Base-by-base conservation (phyloP, 30 jellyfish, hydroid and myxozoan genomes). In the Catostylus mosaicus region DNA sequence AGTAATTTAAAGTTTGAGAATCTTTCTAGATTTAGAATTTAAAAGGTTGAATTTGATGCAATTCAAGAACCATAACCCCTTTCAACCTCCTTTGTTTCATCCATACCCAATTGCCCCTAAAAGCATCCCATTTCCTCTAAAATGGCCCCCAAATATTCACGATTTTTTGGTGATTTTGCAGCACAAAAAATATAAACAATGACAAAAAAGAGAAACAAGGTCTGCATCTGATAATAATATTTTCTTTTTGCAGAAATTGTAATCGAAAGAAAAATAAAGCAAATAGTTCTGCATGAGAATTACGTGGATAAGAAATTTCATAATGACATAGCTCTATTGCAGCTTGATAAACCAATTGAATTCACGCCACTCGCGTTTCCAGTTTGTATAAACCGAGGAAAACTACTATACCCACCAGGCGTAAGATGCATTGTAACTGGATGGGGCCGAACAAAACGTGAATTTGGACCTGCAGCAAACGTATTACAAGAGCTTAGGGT, bases 271-370 rank as follows among this genome's bases (percentile, higher is more conserved):
- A 9, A 30, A 29, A 50, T 73, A 22, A 26, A 20, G 12, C 16
- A 30, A 20, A 73, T 73, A 43, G 45, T 73, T 6, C 27, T 73
- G 48, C 85, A 73, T 29, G 47, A 43, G 30, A 46, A 73, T 11
- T 73, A 30, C 30, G 52, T 14, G 4, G 30, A 14, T 9, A 20
- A 30, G 12, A 40, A 82, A 34, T 40, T 3, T 30, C 16, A 68
- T 68, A 31, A 68, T 34, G 81, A 68, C 23, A 68, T 68, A 3
- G 81, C 63, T 3, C 29, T 68, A 22, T 26, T 68, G 81, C 71
- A 68, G 11, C 30, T 68, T 19, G 65, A 22, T 8, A 16, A 35
- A 34, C 62, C 75, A 62, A 29, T 62, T 22, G 24, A 62, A n/a
- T 52, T 7, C 30, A 52, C 67, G 29, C 26, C 8, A 20, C 19